Evolutionary conservation across 1,140 invertebrate genomes (phyloP).

Genomic region (Drosophila dunni): DNA sequence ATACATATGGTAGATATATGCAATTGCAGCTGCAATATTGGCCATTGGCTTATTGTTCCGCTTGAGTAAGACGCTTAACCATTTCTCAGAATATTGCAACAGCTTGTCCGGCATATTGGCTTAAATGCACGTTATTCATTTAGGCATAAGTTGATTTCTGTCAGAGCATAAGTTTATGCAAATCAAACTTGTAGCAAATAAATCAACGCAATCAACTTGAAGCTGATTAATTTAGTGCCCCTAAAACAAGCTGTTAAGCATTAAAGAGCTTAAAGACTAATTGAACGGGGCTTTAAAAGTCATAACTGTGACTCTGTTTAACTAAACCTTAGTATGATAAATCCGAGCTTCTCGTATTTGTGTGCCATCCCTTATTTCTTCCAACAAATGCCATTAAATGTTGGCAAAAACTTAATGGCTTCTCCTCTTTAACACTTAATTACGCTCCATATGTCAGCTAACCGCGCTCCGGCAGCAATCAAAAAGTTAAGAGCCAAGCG

Average conservation of each 20-base stretch:
- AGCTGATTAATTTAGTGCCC: not conserved
- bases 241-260: no score
- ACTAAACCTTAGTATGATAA: no score
- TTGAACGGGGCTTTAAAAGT: no score
- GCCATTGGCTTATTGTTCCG: slow-evolving; percentile 59
- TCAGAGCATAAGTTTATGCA: slow-evolving; percentile 13
- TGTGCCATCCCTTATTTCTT: not conserved
- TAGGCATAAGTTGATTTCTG: slow-evolving; percentile 32
- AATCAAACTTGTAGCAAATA: slow-evolving; percentile 13
- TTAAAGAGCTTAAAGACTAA: no score
- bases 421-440: slow-evolving; percentile 55
- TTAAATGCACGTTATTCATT: slow-evolving; percentile 24
- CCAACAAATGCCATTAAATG: not conserved
- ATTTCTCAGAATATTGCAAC: slow-evolving; percentile 5
- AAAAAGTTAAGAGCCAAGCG: slow-evolving; percentile 79
- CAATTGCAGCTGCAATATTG: slow-evolving; percentile 32
- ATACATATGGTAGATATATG: not conserved
- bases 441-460: slow-evolving; percentile 70
- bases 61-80: not conserved
- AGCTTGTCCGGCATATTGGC: not conserved
- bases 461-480: slow-evolving; percentile 65
- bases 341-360: no score
- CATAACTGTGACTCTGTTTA: no score
- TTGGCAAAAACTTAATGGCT: slow-evolving; percentile 15
- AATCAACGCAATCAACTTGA: not conserved